phyloP scores from a whole-genome alignment of 2,797 vertebrate species.

The Ispidina picta region DNA sequence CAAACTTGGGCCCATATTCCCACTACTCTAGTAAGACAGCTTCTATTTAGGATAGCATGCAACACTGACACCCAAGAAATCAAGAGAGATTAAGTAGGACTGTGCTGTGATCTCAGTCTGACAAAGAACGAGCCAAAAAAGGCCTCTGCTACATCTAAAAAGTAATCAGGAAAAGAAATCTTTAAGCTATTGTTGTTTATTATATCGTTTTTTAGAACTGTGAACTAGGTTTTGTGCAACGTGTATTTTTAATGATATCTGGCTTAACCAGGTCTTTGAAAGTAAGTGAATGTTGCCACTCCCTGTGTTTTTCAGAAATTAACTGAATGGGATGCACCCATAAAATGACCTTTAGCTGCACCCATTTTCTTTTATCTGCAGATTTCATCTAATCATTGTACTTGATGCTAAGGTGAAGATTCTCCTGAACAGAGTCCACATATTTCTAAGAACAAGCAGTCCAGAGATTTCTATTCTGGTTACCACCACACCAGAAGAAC shows the following conservation, averaged over 20 bases:
- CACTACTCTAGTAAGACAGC: not conserved
- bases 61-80: constrained; percentile 3
- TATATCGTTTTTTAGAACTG: not conserved
- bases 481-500: constrained; percentile 40
- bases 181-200: not conserved
- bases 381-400: not conserved
- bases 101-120: not conserved
- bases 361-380: not conserved
- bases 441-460: constrained; percentile 48
- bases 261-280: not conserved
- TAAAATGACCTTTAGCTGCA: not conserved
- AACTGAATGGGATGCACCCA: not conserved
- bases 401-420: not conserved
- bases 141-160: not conserved
- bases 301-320: not conserved
- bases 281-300: not conserved
- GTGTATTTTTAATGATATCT: not conserved
- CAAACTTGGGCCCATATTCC: not conserved
- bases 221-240: not conserved
- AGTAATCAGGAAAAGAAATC: not conserved
- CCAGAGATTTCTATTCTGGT: constrained; percentile 49
- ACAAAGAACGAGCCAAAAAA: not conserved
- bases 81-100: constrained; percentile 3
- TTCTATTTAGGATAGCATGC: not conserved
- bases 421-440: not conserved